A percentile compares a stretch with the other conserved stretches of the same genome.
Evolutionary conservation across 2,113 vertebrate species (phyloP).

Genomic region (Seriola dumerili): DNA sequence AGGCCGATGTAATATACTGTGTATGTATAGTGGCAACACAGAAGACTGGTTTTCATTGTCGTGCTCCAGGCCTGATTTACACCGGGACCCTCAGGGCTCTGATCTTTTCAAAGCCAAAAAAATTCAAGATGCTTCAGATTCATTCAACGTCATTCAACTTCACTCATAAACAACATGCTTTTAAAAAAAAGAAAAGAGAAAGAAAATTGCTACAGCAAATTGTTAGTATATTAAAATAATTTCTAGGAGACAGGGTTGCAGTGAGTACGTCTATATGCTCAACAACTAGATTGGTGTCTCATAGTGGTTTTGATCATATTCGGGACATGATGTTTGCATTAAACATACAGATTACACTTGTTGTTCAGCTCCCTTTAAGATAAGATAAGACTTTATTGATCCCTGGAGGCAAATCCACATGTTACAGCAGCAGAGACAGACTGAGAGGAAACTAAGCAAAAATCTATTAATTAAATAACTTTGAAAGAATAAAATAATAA

Average conservation of each 20-base stretch:
- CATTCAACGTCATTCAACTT: not conserved
- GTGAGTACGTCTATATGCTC: not conserved
- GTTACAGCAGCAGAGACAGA: not conserved
- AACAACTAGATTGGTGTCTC: not conserved
- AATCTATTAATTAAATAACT: not conserved
- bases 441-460: not conserved
- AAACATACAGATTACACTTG: not conserved
- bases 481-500: not conserved
- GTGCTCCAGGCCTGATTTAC: not conserved
- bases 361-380: not conserved
- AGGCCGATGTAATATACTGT: not conserved
- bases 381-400: not conserved
- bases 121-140: not conserved
- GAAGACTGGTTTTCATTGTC: not conserved
- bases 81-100: not conserved
- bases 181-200: not conserved
- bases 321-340: not conserved
- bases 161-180: not conserved
- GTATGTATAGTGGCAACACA: not conserved
- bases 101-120: not conserved
- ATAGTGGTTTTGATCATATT: not conserved
- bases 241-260: not conserved
- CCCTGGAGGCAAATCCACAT: not conserved
- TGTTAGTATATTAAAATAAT: not conserved
- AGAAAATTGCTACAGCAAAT: not conserved